Conservation (phyloP, 2,113 vertebrate species). For the Galbula dea region DNA sequence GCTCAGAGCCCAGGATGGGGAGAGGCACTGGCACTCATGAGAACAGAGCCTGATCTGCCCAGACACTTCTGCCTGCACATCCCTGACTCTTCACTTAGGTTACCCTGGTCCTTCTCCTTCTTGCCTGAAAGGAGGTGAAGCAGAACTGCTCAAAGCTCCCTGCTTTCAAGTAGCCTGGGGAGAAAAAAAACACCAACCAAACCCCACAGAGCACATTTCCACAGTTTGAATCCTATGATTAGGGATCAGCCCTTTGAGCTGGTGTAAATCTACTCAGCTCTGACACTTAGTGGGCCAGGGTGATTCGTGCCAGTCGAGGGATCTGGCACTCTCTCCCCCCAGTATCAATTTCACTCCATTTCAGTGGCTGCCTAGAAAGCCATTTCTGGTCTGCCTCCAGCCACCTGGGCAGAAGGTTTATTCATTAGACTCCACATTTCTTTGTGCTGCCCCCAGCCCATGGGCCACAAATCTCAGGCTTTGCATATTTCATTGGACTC, state of each 20-base stretch:
- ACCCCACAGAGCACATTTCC: neutral
- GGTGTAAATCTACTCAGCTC: neutral
- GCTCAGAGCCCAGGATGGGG: neutral
- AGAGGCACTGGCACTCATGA: neutral
- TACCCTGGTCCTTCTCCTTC: neutral
- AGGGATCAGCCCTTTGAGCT: neutral
- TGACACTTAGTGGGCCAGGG: neutral
- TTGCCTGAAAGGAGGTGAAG: neutral
- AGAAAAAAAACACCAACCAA: no score
- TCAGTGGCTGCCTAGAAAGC: constrained; percentile 20
- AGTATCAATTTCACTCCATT: neutral
- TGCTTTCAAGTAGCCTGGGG: neutral
- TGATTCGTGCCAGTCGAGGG: neutral
- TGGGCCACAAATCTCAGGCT: neutral
- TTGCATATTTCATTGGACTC: neutral
- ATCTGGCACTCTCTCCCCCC: neutral
- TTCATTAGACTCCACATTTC: neutral
- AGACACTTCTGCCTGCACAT: neutral
- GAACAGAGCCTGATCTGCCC: neutral
- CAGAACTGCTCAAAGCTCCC: neutral
- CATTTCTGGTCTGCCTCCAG: constrained; percentile 4
- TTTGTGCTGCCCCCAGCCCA: neutral
- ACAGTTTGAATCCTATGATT: neutral
- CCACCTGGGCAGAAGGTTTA: neutral
- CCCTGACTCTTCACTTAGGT: neutral